These are phyloP conservation scores for Seriola dumerili DNA, from an alignment of 2,113 vertebrate genomes.

Conservation along the genomic window DNA sequence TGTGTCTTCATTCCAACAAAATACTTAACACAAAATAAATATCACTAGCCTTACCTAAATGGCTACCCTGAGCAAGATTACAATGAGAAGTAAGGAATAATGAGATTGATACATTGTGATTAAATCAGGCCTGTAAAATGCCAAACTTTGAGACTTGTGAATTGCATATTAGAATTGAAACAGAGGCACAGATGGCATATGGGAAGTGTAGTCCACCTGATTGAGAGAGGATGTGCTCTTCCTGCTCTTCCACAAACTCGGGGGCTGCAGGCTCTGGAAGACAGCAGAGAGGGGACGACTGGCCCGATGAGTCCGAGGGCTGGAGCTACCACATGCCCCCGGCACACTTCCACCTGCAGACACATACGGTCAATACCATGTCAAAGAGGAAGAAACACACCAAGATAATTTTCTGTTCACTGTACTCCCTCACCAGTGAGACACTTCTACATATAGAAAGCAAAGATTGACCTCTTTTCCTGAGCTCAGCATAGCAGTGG, in stretches of 20 bases:
- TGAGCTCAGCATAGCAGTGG: slow-evolving; percentile 91
- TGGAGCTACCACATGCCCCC: slow-evolving; percentile 72
- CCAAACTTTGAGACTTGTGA: background rate
- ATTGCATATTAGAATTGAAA: background rate
- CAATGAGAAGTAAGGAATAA: too few species aligned
- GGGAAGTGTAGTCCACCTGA: slow-evolving; percentile 83
- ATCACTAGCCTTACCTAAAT: too few species aligned
- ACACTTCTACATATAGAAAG: background rate
- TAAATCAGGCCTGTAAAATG: background rate
- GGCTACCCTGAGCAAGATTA: too few species aligned
- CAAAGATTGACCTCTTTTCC: slow-evolving; percentile 86
- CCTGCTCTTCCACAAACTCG: slow-evolving; percentile 92
- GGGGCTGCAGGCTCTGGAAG: slow-evolving; percentile 93
- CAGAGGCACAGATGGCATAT: background rate
- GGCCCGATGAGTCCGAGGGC: slow-evolving; percentile 86
- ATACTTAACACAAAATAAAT: too few species aligned
- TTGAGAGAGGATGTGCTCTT: slow-evolving; percentile 90
- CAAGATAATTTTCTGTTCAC: background rate
- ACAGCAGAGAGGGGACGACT: slow-evolving; percentile 93
- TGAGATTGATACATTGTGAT: background rate
- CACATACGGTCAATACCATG: slow-evolving; percentile 1
- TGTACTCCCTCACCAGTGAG: background rate
- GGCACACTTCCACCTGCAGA: slow-evolving; percentile 76
- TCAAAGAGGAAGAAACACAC: background rate
- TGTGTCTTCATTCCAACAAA: too few species aligned